These are phyloP conservation scores for Ptilorrhoa leucosticta DNA, from an alignment of 2,113 vertebrate species.

Conservation along the genomic window DNA sequence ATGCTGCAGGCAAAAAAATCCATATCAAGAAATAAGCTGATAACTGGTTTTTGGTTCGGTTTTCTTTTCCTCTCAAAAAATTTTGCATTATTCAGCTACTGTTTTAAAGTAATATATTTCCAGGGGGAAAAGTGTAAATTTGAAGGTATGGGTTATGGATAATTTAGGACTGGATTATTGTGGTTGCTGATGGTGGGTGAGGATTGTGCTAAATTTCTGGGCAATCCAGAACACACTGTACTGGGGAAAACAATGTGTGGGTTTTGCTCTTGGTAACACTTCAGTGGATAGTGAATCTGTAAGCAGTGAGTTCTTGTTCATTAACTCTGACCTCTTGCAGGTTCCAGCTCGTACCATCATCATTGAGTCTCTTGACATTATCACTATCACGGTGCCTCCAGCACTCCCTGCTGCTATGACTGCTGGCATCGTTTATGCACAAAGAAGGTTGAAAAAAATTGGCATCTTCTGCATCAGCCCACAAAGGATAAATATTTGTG, in stretches of 20 bases:
- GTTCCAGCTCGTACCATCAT: conserved; percentile 83
- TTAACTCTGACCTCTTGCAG: conserved; percentile 60
- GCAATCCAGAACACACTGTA: not conserved
- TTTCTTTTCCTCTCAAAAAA: not conserved
- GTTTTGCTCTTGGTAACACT: not conserved
- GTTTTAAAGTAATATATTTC: not conserved
- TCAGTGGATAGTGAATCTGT: not conserved
- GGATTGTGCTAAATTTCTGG: not conserved
- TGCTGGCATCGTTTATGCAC: conserved; percentile 94
- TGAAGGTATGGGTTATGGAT: not conserved
- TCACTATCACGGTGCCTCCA: conserved; percentile 97
- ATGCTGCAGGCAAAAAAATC: not conserved
- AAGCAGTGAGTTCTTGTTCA: not conserved
- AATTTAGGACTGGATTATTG: not conserved
- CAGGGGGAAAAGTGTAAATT: not conserved
- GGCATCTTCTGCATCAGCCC: conserved; percentile 98
- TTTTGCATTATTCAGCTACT: not conserved
- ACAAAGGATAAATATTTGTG: conserved; percentile 97
- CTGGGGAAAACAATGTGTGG: not conserved
- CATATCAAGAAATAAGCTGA: not conserved
- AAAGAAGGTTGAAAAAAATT: conserved; percentile 85
- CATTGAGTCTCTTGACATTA: conserved; percentile 93
- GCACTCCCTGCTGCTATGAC: conserved; percentile 97
- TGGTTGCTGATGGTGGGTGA: not conserved
- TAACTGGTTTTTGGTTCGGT: not conserved